A percentile compares a stretch with the other conserved stretches of the same genome.
Evolutionary conservation across 2,888 invertebrate species (phyloP).

Genomic region (Drosophila subsilvestris): DNA sequence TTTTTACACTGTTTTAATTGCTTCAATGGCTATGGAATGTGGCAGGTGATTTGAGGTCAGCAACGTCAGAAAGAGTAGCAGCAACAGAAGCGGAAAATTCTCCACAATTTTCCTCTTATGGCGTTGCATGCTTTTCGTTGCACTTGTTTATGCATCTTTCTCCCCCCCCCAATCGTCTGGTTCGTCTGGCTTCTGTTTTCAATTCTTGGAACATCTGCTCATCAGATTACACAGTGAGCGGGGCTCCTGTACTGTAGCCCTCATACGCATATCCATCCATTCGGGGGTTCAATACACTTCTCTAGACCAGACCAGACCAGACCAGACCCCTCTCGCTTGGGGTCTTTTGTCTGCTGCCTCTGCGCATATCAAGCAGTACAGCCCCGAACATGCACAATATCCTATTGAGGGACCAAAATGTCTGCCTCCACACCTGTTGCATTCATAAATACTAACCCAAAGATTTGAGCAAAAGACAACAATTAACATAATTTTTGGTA

Average conservation of each 20-base stretch:
- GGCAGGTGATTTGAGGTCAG: constrained; percentile 80
- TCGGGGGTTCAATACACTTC: constrained; percentile 58
- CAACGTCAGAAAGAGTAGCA: constrained; percentile 17
- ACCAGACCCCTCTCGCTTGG: constrained; percentile 16
- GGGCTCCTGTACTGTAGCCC: constrained; percentile 13
- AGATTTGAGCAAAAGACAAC: constrained; percentile 18
- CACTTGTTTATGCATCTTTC: constrained; percentile 55
- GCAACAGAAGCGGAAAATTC: constrained; percentile 13
- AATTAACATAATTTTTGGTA: constrained; percentile 73
- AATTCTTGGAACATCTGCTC: constrained; percentile 68
- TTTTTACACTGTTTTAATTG: constrained; percentile 53
- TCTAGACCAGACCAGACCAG: constrained; percentile 26
- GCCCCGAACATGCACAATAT: constrained; percentile 12
- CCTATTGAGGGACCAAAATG: constrained; percentile 45
- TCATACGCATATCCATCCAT: constrained; percentile 37
- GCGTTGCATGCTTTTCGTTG: constrained; percentile 15
- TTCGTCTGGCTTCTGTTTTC: constrained; percentile 44
- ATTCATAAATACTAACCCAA: constrained; percentile 65
- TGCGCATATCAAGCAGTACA: constrained; percentile 57
- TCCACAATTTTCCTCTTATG: constrained; percentile 11
- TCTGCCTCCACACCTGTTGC: constrained; percentile 66
- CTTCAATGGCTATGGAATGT: constrained; percentile 35
- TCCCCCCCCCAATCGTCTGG: constrained; percentile 11
- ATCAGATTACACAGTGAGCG: constrained; percentile 61
- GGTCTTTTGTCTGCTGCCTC: constrained; percentile 9